Conservation (phyloP, 2,797 vertebrate genomes). For the Monodelphis domestica region DNA sequence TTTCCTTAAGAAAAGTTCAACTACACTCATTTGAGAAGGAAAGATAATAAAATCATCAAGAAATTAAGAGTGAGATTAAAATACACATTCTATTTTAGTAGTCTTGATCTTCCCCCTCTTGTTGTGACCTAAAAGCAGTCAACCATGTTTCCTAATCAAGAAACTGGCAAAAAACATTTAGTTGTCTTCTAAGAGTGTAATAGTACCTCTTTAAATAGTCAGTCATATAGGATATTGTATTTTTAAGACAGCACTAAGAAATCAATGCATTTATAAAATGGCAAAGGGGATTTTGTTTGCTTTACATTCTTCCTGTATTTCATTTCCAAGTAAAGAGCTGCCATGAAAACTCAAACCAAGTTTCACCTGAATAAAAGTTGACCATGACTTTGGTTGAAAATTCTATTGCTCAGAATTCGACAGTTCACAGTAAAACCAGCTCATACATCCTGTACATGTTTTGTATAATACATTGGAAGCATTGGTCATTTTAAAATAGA, state of each 20-base stretch:
- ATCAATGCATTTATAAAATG: conserved; percentile 81
- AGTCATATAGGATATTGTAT: conserved; percentile 79
- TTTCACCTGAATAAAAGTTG: conserved; percentile 79
- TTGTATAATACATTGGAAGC: conserved; percentile 87
- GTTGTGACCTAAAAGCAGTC: conserved; percentile 61
- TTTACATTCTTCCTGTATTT: conserved; percentile 86
- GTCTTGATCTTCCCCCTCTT: conserved; percentile 51
- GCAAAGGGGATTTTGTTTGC: conserved; percentile 77
- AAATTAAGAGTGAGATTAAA: conserved; percentile 30
- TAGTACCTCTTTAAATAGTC: conserved; percentile 70
- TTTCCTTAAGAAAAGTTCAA: conserved; percentile 62
- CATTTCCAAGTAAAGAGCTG: conserved; percentile 81
- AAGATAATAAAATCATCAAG: conserved; percentile 61
- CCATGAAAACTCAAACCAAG: conserved; percentile 77
- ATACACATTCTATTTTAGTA: neutral
- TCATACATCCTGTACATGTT: conserved; percentile 83
- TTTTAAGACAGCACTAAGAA: conserved; percentile 86
- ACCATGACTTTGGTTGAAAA: conserved; percentile 79
- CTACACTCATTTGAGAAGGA: conserved; percentile 74
- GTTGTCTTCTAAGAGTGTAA: conserved; percentile 50
- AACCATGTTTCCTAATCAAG: conserved; percentile 66
- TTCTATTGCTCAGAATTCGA: conserved; percentile 84
- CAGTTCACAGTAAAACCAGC: conserved; percentile 80
- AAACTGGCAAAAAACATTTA: conserved; percentile 68
- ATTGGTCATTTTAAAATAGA: conserved; percentile 88